phyloP scores from a whole-genome alignment of 2,113 vertebrate species.

The Phrynocephalus versicolor region DNA sequence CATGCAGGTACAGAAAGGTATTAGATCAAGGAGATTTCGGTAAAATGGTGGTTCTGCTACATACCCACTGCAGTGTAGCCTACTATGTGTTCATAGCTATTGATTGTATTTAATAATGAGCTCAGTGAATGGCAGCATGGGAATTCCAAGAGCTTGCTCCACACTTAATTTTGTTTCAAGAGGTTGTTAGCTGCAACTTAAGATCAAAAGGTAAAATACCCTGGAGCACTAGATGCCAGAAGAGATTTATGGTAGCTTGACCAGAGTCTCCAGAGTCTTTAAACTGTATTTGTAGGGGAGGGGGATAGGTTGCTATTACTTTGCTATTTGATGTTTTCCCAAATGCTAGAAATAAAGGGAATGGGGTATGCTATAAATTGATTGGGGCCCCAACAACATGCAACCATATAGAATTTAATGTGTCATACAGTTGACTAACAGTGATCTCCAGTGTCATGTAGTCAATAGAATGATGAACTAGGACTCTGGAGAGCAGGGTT shows the following conservation, averaged over 20 bases:
- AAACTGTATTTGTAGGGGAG: constrained; percentile 13
- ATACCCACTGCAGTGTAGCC: constrained; percentile 23
- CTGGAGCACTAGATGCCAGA: constrained; percentile 15
- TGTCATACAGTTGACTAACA: no score
- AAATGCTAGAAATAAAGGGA: constrained; percentile 30
- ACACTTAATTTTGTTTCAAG: constrained; percentile 46
- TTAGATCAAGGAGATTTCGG: constrained; percentile 46
- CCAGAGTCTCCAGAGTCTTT: constrained; percentile 25
- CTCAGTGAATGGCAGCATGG: constrained; percentile 2
- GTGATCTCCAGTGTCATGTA: no score
- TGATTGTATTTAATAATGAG: constrained; percentile 29
- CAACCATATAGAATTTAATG: neutral
- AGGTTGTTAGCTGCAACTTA: constrained; percentile 40
- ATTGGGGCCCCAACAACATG: neutral
- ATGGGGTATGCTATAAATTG: constrained; percentile 21
- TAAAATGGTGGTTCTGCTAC: constrained; percentile 40
- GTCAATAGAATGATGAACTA: no score
- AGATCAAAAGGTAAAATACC: constrained; percentile 50
- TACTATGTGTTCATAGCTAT: constrained; percentile 12
- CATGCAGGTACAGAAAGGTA: neutral
- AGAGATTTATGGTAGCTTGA: constrained; percentile 42
- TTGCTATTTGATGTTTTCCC: constrained; percentile 46
- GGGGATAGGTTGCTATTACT: neutral
- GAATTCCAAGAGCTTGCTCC: constrained; percentile 31
- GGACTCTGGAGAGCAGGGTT: no score